Conservation (phyloP, 2,113 vertebrate species). For the Bucco capensis region DNA sequence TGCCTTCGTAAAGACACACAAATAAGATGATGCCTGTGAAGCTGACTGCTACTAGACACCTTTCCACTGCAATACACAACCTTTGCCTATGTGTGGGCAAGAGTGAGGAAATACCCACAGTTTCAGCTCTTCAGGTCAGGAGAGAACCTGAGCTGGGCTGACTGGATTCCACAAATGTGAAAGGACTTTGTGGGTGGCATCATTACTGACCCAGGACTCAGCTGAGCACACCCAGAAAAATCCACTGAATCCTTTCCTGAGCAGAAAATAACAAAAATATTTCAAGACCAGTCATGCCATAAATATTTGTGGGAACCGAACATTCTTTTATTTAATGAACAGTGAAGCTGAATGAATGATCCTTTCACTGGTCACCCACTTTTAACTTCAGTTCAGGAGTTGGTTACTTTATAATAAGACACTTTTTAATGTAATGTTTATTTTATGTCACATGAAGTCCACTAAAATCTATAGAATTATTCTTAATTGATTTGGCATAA, state of each 20-base stretch:
- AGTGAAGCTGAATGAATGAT: neutral
- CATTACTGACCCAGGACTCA: neutral
- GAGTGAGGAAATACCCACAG: neutral
- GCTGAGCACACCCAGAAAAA: neutral
- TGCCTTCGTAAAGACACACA: neutral
- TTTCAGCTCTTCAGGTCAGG: neutral
- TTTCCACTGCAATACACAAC: neutral
- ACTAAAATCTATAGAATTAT: neutral
- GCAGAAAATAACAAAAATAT: neutral
- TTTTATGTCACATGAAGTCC: neutral
- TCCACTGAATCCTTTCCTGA: neutral
- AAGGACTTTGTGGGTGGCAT: neutral
- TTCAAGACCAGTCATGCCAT: neutral
- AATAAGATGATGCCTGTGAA: neutral
- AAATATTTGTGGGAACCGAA: neutral
- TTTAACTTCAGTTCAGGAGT: neutral
- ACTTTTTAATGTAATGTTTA: neutral
- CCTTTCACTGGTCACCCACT: neutral
- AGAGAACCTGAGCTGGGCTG: neutral
- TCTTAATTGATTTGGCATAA: neutral
- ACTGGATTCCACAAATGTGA: neutral
- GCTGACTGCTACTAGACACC: neutral
- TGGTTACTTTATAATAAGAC: neutral
- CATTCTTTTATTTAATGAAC: neutral
- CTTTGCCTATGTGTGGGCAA: neutral